phyloP scores from a whole-genome alignment of 2,797 vertebrate genomes.

The Avahi laniger region DNA sequence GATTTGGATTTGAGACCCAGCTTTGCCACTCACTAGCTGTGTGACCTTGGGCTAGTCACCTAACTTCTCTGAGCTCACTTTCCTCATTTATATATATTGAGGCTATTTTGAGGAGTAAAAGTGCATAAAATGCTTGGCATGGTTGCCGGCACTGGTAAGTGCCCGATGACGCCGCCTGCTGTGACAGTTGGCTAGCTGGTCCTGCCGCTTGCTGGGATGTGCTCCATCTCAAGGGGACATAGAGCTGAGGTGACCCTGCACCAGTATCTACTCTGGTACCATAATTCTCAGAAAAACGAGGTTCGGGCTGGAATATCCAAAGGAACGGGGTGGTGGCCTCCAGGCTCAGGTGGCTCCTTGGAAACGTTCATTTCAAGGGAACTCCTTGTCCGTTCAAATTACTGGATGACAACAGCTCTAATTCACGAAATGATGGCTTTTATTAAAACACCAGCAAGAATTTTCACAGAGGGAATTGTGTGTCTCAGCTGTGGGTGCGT shows the following conservation, averaged over 20 bases:
- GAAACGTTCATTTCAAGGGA: neutral
- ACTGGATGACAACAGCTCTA: neutral
- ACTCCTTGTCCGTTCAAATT: neutral
- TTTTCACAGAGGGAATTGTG: neutral
- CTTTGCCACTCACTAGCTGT: too few species aligned
- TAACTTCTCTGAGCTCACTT: too few species aligned
- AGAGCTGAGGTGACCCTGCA: fast-evolving
- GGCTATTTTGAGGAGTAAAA: neutral
- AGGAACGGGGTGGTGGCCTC: neutral
- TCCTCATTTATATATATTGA: neutral
- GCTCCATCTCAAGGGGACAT: neutral
- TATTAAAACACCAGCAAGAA: neutral
- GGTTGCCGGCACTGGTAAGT: neutral
- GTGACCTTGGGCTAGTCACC: too few species aligned
- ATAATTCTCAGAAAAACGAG: too few species aligned
- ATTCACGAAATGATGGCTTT: neutral
- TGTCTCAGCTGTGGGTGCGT: neutral
- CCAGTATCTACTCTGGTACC: neutral
- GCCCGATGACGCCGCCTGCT: fast-evolving
- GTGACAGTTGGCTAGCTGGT: neutral
- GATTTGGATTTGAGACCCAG: too few species aligned
- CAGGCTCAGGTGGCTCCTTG: fast-evolving
- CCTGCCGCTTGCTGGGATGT: fast-evolving
- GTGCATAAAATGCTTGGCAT: neutral
- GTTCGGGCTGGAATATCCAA: neutral